Conservation (phyloP, 2,888 invertebrate genomes). For the Athripsodes cinereus region DNA sequence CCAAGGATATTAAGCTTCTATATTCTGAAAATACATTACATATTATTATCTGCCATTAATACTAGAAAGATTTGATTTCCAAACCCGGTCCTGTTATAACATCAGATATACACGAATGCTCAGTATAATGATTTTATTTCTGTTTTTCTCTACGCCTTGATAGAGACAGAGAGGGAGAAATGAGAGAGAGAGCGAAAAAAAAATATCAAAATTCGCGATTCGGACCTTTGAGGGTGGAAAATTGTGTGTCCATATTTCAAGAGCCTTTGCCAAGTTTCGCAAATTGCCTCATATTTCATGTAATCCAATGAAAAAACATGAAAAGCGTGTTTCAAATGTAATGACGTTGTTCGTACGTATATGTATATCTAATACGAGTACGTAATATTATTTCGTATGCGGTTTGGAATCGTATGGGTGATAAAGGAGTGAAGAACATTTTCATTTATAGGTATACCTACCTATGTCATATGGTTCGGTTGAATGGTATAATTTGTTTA, state of each 20-base stretch:
- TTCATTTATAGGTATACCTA: no score
- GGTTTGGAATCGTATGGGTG: no score
- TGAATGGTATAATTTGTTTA: no score
- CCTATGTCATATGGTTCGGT: no score
- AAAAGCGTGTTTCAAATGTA: not conserved
- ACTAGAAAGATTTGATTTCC: not conserved
- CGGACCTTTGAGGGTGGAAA: not conserved
- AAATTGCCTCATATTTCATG: constrained; percentile 2
- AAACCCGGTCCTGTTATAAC: not conserved
- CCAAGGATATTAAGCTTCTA: no score
- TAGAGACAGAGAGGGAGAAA: not conserved
- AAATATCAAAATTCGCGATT: not conserved
- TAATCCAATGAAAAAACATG: constrained; percentile 1
- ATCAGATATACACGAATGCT: not conserved
- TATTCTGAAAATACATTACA: no score
- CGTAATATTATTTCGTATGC: no score
- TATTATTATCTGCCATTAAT: not conserved
- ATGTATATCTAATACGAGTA: no score
- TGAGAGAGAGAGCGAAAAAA: not conserved
- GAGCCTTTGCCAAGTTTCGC: constrained; percentile 1
- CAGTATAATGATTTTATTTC: not conserved
- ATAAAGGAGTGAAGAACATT: no score
- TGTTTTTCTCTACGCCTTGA: not conserved
- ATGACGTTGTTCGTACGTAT: not conserved
- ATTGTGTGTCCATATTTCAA: constrained; percentile 1